Percentiles rank a stretch among this genome's conserved stretches.
Conservation (phyloP, 2,888 invertebrate species). For the Oscheius sp. region DNA sequence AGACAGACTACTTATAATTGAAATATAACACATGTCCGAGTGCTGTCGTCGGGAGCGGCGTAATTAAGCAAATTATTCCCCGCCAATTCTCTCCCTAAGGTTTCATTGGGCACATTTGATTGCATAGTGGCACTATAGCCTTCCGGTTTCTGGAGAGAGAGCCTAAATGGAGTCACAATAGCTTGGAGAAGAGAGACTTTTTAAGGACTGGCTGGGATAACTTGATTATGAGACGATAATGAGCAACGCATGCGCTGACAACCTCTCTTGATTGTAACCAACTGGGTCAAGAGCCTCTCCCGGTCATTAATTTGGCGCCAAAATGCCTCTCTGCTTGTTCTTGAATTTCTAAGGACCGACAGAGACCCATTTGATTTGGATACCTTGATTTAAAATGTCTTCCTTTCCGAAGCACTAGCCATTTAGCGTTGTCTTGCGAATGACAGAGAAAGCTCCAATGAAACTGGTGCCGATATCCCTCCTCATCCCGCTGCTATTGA, state of each 20-base stretch:
- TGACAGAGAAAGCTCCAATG: not conserved
- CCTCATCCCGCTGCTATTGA: constrained; percentile 6
- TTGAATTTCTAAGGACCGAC: too few species aligned
- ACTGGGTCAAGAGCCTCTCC: not conserved
- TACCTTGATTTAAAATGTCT: too few species aligned
- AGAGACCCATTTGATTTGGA: too few species aligned
- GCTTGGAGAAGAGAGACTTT: too few species aligned
- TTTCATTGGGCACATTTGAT: constrained; percentile 37
- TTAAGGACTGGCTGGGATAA: too few species aligned
- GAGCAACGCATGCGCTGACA: not conserved
- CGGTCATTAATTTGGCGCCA: not conserved
- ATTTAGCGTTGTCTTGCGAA: too few species aligned
- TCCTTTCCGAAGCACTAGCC: too few species aligned
- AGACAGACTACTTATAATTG: constrained; percentile 2
- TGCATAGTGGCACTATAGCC: constrained; percentile 35
- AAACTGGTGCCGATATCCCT: not conserved
- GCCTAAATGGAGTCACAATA: too few species aligned
- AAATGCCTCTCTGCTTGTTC: not conserved
- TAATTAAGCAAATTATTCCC: constrained; percentile 35
- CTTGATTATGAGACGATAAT: too few species aligned
- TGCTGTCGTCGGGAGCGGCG: constrained; percentile 4
- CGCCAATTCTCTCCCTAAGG: constrained; percentile 29
- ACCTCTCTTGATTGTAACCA: not conserved
- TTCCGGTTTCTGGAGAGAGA: constrained; percentile 18
- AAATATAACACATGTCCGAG: not conserved